phyloP scores from a whole-genome alignment of 1,140 invertebrate genomes.

The Chelonus insularis region DNA sequence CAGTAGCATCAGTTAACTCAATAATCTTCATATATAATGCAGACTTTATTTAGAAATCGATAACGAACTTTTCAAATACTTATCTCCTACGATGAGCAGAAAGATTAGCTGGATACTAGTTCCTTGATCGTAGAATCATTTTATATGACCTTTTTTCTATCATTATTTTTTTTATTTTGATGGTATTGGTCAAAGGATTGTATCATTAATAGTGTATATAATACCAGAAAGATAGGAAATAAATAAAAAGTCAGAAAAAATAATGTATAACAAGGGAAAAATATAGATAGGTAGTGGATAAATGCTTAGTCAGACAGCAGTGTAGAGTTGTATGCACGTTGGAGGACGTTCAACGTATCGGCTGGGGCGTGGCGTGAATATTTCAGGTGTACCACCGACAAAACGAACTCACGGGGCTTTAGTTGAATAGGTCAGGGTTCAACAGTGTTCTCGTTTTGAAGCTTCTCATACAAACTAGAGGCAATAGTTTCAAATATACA shows the following conservation, averaged over 20 bases:
- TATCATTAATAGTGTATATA: conserved; percentile 1
- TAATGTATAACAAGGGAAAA: not conserved
- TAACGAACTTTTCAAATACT: no score
- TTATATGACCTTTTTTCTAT: conserved; percentile 5
- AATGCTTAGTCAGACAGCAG: conserved; percentile 1
- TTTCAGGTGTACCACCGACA: conserved; percentile 30
- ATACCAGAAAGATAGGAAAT: conserved; percentile 1
- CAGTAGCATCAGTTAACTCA: no score
- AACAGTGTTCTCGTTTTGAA: conserved; percentile 15
- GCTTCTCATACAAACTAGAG: not conserved
- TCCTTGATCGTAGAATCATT: no score
- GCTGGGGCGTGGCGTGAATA: conserved; percentile 27
- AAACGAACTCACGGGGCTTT: conserved; percentile 28
- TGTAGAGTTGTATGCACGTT: not conserved
- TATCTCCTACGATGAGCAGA: no score
- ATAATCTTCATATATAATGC: no score
- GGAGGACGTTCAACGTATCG: conserved; percentile 16
- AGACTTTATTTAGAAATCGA: no score
- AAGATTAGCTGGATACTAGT: no score
- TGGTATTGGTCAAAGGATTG: conserved; percentile 26
- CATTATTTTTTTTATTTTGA: conserved; percentile 13
- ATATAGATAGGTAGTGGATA: not conserved
- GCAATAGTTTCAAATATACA: conserved; percentile 25
- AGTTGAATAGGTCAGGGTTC: conserved; percentile 34
- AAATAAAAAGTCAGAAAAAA: not conserved